Conservation (phyloP, 2,888 invertebrate genomes). For the Melieria omissa region DNA sequence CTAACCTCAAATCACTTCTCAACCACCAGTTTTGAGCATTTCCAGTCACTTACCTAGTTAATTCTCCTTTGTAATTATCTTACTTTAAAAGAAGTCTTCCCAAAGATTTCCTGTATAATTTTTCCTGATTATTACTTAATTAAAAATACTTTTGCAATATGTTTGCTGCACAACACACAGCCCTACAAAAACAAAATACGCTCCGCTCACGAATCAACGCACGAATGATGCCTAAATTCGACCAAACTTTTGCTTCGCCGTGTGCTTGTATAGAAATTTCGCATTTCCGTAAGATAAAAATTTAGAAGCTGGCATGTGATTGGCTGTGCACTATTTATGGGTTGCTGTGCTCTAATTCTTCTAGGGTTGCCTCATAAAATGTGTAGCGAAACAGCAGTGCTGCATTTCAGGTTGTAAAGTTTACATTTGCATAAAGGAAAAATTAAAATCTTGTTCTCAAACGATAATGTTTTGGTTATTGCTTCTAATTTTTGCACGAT, state of each 20-base stretch:
- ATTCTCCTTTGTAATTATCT: not conserved
- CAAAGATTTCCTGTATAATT: conserved; percentile 9
- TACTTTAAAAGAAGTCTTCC: conserved; percentile 2
- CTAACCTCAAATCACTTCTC: not conserved
- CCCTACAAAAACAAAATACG: conserved; percentile 10
- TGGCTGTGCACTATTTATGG: conserved; percentile 33
- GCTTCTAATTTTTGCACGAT: too few relatives aligned
- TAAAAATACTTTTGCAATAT: conserved; percentile 6
- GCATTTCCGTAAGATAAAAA: conserved; percentile 45
- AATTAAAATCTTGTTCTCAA: too few relatives aligned
- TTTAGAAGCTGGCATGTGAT: conserved; percentile 48
- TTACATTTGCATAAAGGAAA: too few relatives aligned
- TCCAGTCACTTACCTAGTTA: conserved; percentile 10
- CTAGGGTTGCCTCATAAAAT: too few relatives aligned
- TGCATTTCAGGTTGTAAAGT: too few relatives aligned
- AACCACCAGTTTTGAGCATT: not conserved
- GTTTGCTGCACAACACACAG: not conserved
- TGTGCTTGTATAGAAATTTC: conserved; percentile 39
- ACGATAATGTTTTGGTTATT: too few relatives aligned
- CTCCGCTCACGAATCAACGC: conserved; percentile 37
- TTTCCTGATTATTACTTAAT: conserved; percentile 3
- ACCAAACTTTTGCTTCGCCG: conserved; percentile 39
- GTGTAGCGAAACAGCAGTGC: too few relatives aligned
- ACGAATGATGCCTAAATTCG: conserved; percentile 47
- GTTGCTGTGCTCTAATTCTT: too few relatives aligned